Conservation (phyloP, 1,140 invertebrate species). For the Plutomurus gul region DNA sequence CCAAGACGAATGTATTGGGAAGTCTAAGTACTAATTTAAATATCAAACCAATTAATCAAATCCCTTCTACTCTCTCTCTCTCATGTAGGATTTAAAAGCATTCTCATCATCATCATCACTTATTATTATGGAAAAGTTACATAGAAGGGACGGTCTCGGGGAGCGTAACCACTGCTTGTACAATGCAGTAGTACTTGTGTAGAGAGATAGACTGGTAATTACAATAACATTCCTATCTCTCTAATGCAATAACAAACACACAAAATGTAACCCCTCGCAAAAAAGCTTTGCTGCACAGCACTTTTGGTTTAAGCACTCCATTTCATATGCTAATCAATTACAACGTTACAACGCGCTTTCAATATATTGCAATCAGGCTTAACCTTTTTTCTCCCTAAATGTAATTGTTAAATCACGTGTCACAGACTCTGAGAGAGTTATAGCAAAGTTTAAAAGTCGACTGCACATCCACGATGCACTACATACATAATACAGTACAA, state of each 20-base stretch:
- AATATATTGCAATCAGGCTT: no score
- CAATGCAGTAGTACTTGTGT: no score
- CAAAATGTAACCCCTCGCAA: not conserved
- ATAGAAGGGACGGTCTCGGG: not conserved
- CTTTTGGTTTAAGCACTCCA: not conserved
- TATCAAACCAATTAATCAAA: slow-evolving; percentile 36
- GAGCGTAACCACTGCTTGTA: not conserved
- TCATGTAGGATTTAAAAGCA: slow-evolving; percentile 1
- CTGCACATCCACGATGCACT: no score
- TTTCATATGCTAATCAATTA: slow-evolving; percentile 30
- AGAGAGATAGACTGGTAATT: not conserved
- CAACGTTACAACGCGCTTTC: not conserved
- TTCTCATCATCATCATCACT: not conserved
- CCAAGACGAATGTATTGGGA: slow-evolving; percentile 19
- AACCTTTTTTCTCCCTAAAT: no score
- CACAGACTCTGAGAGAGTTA: no score
- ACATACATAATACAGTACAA: no score
- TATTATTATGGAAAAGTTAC: no score
- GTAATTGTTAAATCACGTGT: no score
- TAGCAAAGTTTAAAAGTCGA: no score
- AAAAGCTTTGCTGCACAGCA: not conserved
- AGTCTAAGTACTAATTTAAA: slow-evolving; percentile 25
- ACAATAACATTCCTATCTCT: slow-evolving; percentile 9
- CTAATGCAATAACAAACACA: not conserved
- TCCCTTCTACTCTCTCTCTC: slow-evolving; percentile 11